These are phyloP conservation scores for Colius striatus DNA, from an alignment of 2,113 vertebrate genomes.

Conservation along the genomic window DNA sequence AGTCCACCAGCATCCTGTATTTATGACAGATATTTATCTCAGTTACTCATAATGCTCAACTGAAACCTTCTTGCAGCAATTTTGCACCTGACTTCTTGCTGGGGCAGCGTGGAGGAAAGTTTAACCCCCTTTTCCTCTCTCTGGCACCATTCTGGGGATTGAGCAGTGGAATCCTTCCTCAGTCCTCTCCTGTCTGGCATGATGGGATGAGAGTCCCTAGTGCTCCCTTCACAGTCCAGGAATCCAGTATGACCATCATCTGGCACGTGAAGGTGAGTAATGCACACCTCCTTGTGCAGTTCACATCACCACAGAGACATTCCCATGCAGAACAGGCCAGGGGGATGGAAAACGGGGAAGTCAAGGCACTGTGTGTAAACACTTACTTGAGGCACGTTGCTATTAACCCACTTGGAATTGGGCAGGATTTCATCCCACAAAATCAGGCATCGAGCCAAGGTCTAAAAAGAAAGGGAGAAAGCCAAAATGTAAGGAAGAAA, in stretches of 20 bases:
- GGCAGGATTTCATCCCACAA: constrained; percentile 98
- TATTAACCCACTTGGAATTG: constrained; percentile 93
- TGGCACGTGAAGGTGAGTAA: rapidly evolving
- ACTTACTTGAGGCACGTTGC: constrained; percentile 94
- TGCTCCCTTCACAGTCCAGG: not conserved
- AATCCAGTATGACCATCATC: not conserved
- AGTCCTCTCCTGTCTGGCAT: not conserved
- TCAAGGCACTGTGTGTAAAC: not conserved
- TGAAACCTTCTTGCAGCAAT: not conserved
- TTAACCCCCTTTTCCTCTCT: not conserved
- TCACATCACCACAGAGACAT: rapidly evolving
- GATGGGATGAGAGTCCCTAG: not conserved
- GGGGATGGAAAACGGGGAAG: not conserved
- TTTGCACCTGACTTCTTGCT: not conserved
- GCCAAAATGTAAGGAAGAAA: not conserved
- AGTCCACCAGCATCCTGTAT: not conserved
- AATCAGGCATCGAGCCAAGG: constrained; percentile 94
- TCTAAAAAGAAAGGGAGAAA: constrained; percentile 74
- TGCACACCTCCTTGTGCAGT: not conserved
- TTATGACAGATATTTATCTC: not conserved
- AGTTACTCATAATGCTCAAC: not conserved
- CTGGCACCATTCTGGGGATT: not conserved
- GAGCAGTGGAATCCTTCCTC: not conserved
- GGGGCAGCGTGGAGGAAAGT: not conserved
- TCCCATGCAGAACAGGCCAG: not conserved